phyloP scores from a whole-genome alignment of 2,888 invertebrate genomes.

The Dorcus hopei region DNA sequence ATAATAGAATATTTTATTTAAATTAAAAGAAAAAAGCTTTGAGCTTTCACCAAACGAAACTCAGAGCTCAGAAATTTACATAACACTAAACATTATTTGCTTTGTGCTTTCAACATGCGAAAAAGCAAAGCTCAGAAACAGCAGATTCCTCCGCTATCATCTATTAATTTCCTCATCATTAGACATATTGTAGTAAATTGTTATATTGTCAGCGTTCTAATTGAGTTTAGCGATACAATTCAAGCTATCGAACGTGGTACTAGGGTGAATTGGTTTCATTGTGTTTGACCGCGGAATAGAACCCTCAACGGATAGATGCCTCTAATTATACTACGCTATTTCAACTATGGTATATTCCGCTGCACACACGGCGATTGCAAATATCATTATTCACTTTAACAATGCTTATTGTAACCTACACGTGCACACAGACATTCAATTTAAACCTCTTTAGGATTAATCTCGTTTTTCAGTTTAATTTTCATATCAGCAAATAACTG shows the following conservation, averaged over 20 bases:
- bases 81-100: no score
- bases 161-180: background rate
- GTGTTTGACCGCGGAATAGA: conserved; percentile 1
- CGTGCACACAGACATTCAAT: no score
- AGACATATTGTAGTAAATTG: background rate
- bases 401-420: background rate
- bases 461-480: no score
- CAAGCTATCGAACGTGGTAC: background rate
- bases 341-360: conserved; percentile 1
- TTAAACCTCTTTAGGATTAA: no score
- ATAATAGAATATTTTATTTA: no score
- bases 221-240: background rate
- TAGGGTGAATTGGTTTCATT: background rate
- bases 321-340: background rate
- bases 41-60: no score
- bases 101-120: no score
- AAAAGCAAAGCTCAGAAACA: no score
- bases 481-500: no score
- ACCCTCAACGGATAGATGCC: conserved; percentile 1
- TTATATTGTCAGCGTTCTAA: background rate
- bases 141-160: no score
- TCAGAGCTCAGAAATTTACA: no score
- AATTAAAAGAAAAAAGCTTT: no score
- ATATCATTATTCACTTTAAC: conserved; percentile 1
- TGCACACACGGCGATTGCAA: background rate